phyloP scores from a whole-genome alignment of 2,797 vertebrate species.

The Sternotherus odoratus region DNA sequence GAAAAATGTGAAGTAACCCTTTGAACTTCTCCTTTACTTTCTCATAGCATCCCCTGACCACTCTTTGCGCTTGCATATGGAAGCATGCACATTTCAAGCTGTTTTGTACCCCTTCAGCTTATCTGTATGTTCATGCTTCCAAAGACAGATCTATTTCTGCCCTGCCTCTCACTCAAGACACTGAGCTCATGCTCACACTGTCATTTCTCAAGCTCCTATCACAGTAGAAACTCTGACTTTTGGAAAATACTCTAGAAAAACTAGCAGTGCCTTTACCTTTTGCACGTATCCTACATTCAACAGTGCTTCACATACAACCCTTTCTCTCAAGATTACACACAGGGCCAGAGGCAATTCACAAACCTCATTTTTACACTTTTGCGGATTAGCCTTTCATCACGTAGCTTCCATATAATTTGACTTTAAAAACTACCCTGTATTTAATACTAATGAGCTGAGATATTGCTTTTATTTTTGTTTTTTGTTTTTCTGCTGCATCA shows the following conservation, averaged over 20 bases:
- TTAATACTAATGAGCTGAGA: neutral
- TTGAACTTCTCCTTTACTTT: neutral
- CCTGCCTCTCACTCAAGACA: neutral
- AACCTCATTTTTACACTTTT: neutral
- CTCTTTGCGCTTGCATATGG: neutral
- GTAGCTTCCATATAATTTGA: neutral
- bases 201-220: slow-evolving; percentile 35
- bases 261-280: neutral
- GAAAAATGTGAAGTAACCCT: neutral
- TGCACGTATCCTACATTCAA: neutral
- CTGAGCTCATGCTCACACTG: neutral
- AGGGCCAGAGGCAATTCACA: neutral
- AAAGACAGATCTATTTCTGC: neutral
- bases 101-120: slow-evolving; percentile 5
- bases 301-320: neutral
- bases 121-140: neutral
- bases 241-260: neutral
- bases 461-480: neutral
- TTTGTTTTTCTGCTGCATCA: neutral
- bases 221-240: neutral
- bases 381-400: neutral
- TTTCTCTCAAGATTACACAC: neutral
- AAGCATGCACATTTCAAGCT: neutral
- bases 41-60: neutral
- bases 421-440: neutral